These are phyloP conservation scores for Cecropterus lyciades DNA, from an alignment of 1,140 invertebrate genomes.

Conservation along the genomic window DNA sequence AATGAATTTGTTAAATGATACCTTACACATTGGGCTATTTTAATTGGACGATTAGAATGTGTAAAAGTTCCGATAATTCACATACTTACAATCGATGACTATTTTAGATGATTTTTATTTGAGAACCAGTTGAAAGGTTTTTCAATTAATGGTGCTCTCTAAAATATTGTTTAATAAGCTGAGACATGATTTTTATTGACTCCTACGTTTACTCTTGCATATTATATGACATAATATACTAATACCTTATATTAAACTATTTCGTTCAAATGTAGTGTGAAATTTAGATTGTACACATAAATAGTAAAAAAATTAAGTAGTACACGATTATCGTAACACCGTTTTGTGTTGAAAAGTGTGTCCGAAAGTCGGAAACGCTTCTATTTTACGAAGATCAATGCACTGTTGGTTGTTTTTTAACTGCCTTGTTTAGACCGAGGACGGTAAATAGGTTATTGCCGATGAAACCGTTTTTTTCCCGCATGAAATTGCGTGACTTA, in stretches of 20 bases:
- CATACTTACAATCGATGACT: conserved; percentile 1
- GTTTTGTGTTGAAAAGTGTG: background rate
- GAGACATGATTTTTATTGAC: too few species aligned
- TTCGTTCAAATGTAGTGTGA: too few species aligned
- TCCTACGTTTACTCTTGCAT: too few species aligned
- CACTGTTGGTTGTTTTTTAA: conserved; percentile 24
- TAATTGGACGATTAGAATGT: conserved; percentile 22
- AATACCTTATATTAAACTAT: too few species aligned
- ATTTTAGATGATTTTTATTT: background rate
- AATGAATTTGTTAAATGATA: conserved; percentile 24
- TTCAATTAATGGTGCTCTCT: background rate
- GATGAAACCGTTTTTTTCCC: conserved; percentile 9
- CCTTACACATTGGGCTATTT: conserved; percentile 28
- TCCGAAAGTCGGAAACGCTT: conserved; percentile 8
- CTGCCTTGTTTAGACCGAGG: conserved; percentile 26
- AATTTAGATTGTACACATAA: too few species aligned
- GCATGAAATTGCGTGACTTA: conserved; percentile 8
- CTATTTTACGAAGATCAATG: conserved; percentile 18
- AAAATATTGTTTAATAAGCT: too few species aligned
- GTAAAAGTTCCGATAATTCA: background rate
- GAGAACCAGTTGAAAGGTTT: background rate
- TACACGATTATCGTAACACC: background rate
- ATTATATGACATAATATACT: too few species aligned
- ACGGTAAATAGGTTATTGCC: conserved; percentile 12
- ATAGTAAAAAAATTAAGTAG: too few species aligned